phyloP scores from a whole-genome alignment of 2,113 vertebrate species.

The Ancistrus triradiatus region DNA sequence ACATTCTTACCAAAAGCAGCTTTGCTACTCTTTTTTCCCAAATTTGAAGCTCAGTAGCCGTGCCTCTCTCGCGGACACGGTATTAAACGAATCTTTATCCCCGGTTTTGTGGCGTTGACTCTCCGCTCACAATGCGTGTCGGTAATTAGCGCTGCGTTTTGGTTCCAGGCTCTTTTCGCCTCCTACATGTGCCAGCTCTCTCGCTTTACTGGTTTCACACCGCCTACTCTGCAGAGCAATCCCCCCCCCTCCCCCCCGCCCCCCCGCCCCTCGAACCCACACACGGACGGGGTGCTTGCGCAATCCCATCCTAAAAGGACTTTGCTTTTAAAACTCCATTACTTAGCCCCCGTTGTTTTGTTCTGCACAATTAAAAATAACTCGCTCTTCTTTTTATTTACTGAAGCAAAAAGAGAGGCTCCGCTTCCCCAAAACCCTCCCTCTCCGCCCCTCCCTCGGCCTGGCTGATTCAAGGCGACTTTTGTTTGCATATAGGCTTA shows the following conservation, averaged over 20 bases:
- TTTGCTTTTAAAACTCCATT: slow-evolving; percentile 69
- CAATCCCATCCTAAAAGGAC: slow-evolving; percentile 66
- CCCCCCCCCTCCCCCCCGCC: background rate
- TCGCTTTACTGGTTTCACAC: no score
- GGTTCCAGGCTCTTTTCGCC: slow-evolving; percentile 58
- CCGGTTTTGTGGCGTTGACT: slow-evolving; percentile 62
- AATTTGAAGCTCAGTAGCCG: slow-evolving; percentile 66
- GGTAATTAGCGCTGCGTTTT: slow-evolving; percentile 72
- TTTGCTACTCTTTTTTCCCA: slow-evolving; percentile 39
- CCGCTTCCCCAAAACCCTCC: no score
- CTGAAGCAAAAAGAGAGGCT: slow-evolving; percentile 43
- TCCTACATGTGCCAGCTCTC: slow-evolving; percentile 66
- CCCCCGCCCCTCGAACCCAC: slow-evolving; percentile 40
- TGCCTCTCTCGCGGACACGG: slow-evolving; percentile 58
- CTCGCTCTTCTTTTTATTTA: slow-evolving; percentile 62
- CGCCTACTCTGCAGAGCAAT: background rate
- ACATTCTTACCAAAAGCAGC: slow-evolving; percentile 3
- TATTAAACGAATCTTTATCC: slow-evolving; percentile 72
- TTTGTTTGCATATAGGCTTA: slow-evolving; percentile 73
- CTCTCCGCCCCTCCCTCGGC: slow-evolving; percentile 40
- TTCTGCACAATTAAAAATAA: slow-evolving; percentile 66
- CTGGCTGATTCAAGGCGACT: slow-evolving; percentile 57
- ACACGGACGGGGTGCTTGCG: slow-evolving; percentile 71
- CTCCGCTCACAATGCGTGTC: slow-evolving; percentile 63
- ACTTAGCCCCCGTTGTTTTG: slow-evolving; percentile 69